Conservation (phyloP, 2,113 vertebrate genomes). For the Nestor notabilis region DNA sequence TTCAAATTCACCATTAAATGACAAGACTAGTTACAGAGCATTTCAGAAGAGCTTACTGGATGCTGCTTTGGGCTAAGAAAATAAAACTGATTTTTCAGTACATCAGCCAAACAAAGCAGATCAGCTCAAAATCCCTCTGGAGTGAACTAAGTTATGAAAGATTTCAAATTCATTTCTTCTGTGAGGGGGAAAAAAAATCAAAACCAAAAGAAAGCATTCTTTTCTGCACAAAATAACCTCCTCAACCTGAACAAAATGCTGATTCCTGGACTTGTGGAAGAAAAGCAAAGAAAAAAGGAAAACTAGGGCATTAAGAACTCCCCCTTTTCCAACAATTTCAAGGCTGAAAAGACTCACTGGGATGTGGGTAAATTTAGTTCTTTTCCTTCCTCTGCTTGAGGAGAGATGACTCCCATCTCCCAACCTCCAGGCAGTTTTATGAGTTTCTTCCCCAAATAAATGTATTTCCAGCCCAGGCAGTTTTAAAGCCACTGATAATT, state of each 20-base stretch:
- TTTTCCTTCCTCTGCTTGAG: neutral
- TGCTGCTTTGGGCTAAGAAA: slow-evolving; percentile 12
- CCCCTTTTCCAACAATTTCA: neutral
- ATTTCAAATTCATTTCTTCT: neutral
- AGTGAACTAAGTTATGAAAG: neutral
- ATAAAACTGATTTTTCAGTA: neutral
- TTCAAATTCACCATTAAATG: neutral
- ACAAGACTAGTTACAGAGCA: neutral
- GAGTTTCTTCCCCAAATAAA: neutral
- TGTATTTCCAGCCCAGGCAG: neutral
- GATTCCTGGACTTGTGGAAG: neutral
- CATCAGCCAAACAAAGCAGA: neutral
- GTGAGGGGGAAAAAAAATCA: neutral
- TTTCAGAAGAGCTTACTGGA: neutral
- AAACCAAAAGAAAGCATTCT: neutral
- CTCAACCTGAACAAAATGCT: neutral
- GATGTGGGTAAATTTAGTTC: neutral
- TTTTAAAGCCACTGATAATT: neutral
- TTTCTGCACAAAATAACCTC: neutral
- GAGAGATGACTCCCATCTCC: neutral
- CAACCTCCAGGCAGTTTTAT: neutral
- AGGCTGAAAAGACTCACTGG: neutral
- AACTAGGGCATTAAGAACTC: neutral
- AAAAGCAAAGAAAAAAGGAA: neutral
- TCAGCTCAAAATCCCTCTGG: neutral